Evolutionary conservation across 2,888 invertebrate genomes (phyloP).

Genomic region (Litoditis marina): DNA sequence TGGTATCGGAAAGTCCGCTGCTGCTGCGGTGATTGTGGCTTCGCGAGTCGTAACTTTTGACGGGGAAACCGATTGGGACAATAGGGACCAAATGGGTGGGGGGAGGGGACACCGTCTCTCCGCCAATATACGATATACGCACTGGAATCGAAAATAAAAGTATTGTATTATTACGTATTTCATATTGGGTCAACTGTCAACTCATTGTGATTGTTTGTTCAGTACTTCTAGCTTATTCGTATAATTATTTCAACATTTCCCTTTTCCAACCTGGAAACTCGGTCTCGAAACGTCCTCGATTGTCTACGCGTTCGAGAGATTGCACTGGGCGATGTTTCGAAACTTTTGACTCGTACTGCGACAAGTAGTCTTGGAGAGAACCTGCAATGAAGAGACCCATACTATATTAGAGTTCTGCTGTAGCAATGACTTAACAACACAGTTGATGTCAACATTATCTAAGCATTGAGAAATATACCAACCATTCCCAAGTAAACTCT

Average conservation of each 20-base stretch:
- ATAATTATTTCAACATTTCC: too few relatives aligned
- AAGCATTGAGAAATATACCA: too few relatives aligned
- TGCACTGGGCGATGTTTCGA: constrained; percentile 15
- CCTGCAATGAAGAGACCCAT: constrained; percentile 7
- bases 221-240: too few relatives aligned
- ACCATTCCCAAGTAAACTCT: too few relatives aligned
- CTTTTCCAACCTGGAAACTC: constrained; percentile 42
- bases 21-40: too few relatives aligned
- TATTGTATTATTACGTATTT: too few relatives aligned
- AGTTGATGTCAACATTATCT: too few relatives aligned
- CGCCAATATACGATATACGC: constrained; percentile 16
- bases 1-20: constrained; percentile 18
- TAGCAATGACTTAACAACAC: too few relatives aligned
- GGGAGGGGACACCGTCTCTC: constrained; percentile 12
- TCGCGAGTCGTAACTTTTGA: constrained; percentile 12
- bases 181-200: too few relatives aligned
- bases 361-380: constrained; percentile 15
- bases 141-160: too few relatives aligned
- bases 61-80: constrained; percentile 7
- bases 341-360: constrained; percentile 7
- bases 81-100: constrained; percentile 13
- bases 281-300: constrained; percentile 32
- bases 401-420: too few relatives aligned
- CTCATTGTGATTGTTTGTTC: too few relatives aligned
- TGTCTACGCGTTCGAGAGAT: constrained; percentile 23